These are phyloP conservation scores for Corynorhinus townsendii DNA, from an alignment of 2,113 vertebrate genomes.

Conservation along the genomic window DNA sequence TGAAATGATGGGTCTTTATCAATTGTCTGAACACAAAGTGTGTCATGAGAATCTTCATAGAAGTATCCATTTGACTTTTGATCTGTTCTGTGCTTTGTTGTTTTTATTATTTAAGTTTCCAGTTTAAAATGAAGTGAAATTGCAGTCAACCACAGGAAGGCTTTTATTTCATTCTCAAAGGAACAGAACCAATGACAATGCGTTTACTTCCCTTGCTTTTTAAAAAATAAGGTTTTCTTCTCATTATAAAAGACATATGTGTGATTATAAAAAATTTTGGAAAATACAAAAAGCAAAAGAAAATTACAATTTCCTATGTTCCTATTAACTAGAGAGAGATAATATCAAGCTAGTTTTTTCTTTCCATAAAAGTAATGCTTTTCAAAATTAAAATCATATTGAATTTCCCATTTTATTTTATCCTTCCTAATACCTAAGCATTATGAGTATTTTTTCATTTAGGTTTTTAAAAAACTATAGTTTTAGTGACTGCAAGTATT, in stretches of 20 bases:
- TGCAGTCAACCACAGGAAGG: background rate
- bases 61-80: background rate
- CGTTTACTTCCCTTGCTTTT: background rate
- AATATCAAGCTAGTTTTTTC: background rate
- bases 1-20: background rate
- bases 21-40: background rate
- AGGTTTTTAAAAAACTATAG: background rate
- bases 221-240: background rate
- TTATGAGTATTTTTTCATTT: background rate
- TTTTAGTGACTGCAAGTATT: background rate
- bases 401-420: background rate
- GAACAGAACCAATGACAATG: background rate
- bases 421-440: background rate
- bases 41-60: background rate
- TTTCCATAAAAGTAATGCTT: background rate
- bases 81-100: background rate
- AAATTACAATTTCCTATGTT: background rate
- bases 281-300: conserved; percentile 6
- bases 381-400: background rate
- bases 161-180: background rate
- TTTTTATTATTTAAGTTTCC: background rate
- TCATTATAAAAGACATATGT: background rate
- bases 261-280: background rate
- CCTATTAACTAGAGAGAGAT: background rate
- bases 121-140: background rate